Evolutionary conservation across 2,888 invertebrate species (phyloP), one percentile per base, ranked within the genome.

Genomic region (Cephonodes hylas): DNA sequence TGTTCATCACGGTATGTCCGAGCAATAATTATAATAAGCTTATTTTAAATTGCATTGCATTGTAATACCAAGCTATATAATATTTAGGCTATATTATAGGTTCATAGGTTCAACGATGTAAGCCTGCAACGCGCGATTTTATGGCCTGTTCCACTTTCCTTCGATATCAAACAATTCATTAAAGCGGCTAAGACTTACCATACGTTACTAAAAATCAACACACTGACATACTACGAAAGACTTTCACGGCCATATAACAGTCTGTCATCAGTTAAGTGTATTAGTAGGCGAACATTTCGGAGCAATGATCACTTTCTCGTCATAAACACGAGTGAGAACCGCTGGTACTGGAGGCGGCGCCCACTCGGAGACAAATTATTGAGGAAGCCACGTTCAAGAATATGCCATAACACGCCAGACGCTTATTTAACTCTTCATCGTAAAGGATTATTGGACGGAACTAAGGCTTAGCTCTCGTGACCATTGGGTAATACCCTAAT

Each of bases 351-450:
- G 60, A 58, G n/a, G 59, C 60, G 61, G 61, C 63, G 67, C 64
- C 66, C 74, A 72, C 72, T 70, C 71, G 69, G 71, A 73, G 77
- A 81, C 77, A 83, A 85, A 84, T 85, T 81, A 80, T 83, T 79
- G 70, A 79, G 80, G 81, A 85, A 83, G 81, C 77, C 75, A 68
- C 68, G 74, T 72, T 76, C 72, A 76, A 76, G 75, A 82, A 85
- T 81, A 82, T 77, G 80, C 77, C 75, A 79, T 82, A 84, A 82
- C 79, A 79, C 73, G 77, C 74, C 81, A 76, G 75, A 74, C 74
- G 76, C 72, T 81, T 80, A 80, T 81, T 82, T 73, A 77, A 80
- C 80, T 80, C 77, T 79, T 83, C 78, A 76, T 82, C 83, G 77
- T 79, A 77, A 84, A 80, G 83, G 59, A 62, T 48, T 62, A 62